Conservation (phyloP, 2,797 vertebrate genomes). For the Rhinogobio ventralis region DNA sequence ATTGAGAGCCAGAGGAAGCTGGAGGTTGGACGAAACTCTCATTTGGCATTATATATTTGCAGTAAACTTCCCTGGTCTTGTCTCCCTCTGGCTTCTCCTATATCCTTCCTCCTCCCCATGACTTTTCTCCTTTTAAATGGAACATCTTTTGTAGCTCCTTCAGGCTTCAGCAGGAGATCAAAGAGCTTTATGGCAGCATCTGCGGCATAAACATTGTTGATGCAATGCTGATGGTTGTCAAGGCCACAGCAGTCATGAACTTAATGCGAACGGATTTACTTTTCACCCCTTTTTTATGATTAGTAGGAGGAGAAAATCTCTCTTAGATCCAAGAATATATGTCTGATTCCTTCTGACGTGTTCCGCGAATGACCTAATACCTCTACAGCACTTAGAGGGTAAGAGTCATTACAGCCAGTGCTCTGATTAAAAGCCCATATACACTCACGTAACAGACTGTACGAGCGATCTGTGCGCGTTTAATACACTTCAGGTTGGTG, state of each 20-base stretch:
- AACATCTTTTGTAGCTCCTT: constrained; percentile 34
- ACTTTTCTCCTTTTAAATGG: constrained; percentile 40
- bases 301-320: constrained; percentile 12
- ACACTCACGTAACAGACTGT: constrained; percentile 19
- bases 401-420: constrained; percentile 70
- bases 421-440: constrained; percentile 68
- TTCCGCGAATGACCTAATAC: constrained; percentile 42
- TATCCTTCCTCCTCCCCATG: constrained; percentile 19
- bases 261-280: background rate
- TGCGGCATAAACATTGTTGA: constrained; percentile 18
- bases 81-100: constrained; percentile 15
- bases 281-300: constrained; percentile 29
- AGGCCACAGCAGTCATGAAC: background rate
- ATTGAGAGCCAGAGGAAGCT: constrained; percentile 13
- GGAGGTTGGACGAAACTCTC: constrained; percentile 20
- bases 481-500: constrained; percentile 49
- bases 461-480: constrained; percentile 5
- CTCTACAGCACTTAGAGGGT: constrained; percentile 55
- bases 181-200: constrained; percentile 30
- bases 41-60: constrained; percentile 37
- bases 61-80: constrained; percentile 26
- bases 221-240: constrained; percentile 26
- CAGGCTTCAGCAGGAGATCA: constrained; percentile 48
- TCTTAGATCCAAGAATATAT: constrained; percentile 34
- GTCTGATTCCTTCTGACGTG: constrained; percentile 62